Conservation (phyloP, 2,113 vertebrate species). For the Tetraodon nigroviridis region DNA sequence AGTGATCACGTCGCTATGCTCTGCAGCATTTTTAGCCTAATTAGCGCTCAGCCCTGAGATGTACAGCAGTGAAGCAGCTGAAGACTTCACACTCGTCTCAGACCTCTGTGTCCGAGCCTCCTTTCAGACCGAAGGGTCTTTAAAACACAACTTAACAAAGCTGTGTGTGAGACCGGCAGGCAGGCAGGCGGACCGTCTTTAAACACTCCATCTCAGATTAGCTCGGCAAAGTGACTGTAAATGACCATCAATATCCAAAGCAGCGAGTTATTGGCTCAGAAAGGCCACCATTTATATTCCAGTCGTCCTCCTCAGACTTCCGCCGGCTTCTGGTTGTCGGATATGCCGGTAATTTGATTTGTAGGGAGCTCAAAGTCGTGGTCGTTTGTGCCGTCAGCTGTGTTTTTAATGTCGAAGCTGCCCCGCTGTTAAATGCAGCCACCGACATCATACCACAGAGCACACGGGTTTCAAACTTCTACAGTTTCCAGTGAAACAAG, state of each 20-base stretch:
- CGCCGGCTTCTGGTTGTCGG: neutral
- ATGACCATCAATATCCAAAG: constrained; percentile 1
- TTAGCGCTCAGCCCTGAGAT: constrained; percentile 65
- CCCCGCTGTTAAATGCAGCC: neutral
- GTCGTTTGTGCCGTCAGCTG: neutral
- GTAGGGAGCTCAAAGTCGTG: constrained; percentile 6
- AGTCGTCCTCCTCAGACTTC: constrained; percentile 5
- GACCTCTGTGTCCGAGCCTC: neutral
- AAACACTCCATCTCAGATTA: constrained; percentile 4
- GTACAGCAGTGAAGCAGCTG: constrained; percentile 51
- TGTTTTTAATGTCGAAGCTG: neutral
- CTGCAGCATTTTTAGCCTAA: constrained; percentile 67
- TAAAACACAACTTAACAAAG: constrained; percentile 8
- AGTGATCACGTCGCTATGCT: constrained; percentile 64
- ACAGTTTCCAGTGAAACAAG: neutral
- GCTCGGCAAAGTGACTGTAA: neutral
- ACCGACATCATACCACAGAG: neutral
- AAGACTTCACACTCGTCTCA: constrained; percentile 40
- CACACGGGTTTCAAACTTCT: neutral
- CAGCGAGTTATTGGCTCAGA: neutral
- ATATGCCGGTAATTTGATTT: constrained; percentile 16
- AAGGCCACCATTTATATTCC: constrained; percentile 22
- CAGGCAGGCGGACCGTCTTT: constrained; percentile 5
- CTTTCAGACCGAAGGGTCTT: constrained; percentile 12
- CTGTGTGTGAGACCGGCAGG: constrained; percentile 22